Conservation (phyloP, 2,888 invertebrate species). For the Dusona sp. region DNA sequence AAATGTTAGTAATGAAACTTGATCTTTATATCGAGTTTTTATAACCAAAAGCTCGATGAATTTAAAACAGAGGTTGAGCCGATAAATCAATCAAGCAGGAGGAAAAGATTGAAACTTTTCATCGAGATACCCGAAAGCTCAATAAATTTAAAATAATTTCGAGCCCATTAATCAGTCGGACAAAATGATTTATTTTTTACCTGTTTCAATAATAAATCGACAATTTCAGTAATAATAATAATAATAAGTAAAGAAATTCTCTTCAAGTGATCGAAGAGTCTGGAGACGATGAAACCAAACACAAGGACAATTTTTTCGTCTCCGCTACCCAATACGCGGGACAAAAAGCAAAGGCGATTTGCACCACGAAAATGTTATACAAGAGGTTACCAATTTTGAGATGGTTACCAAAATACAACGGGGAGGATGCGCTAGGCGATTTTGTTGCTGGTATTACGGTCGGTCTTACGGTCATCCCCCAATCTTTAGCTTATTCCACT, state of each 20-base stretch:
- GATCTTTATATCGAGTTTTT: not conserved
- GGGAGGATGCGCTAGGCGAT: constrained; percentile 92
- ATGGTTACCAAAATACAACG: constrained; percentile 93
- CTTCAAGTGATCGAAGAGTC: constrained; percentile 81
- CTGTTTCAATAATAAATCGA: not conserved
- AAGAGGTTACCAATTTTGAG: constrained; percentile 90
- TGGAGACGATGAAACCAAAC: constrained; percentile 77
- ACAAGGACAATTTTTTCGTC: constrained; percentile 79
- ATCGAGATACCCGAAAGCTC: not conserved
- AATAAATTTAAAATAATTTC: not conserved
- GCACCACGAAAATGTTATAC: constrained; percentile 90
- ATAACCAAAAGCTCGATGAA: not conserved
- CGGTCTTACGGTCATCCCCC: constrained; percentile 96
- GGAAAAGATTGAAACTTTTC: not conserved
- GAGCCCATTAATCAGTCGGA: not conserved
- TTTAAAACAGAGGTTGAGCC: not conserved
- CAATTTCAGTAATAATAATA: not conserved
- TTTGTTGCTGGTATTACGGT: constrained; percentile 96
- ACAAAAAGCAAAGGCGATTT: constrained; percentile 85
- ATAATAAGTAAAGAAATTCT: constrained; percentile 9
- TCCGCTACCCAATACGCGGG: constrained; percentile 84
- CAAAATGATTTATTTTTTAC: constrained; percentile 12
- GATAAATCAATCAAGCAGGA: not conserved
- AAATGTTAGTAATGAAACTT: not conserved
- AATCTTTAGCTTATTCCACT: constrained; percentile 93